Evolutionary conservation across 2,113 vertebrate species (phyloP).

Genomic region (Boleophthalmus pectinirostris): DNA sequence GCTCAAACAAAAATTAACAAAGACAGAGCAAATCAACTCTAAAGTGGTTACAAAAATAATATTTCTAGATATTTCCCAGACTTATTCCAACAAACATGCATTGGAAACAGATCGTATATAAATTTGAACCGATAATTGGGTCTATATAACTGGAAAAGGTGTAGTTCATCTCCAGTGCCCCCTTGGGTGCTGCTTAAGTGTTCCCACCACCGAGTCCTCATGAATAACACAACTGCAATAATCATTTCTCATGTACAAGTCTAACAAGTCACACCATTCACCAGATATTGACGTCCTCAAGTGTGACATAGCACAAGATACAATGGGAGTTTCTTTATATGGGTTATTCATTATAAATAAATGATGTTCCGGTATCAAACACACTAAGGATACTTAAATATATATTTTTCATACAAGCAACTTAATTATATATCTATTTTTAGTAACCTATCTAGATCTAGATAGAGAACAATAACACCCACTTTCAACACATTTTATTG

Average conservation of each 20-base stretch:
- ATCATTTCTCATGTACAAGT: neutral
- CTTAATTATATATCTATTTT: too few relatives aligned
- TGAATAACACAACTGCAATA: neutral
- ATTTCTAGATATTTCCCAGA: neutral
- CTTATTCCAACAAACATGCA: neutral
- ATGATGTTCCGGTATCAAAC: too few relatives aligned
- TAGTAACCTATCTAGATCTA: too few relatives aligned
- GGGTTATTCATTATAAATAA: neutral
- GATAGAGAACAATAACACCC: too few relatives aligned
- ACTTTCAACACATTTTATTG: too few relatives aligned
- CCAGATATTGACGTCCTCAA: neutral
- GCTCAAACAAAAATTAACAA: too few relatives aligned
- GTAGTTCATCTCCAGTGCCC: neutral
- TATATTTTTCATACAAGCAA: too few relatives aligned
- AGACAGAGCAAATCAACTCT: too few relatives aligned
- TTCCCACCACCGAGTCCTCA: neutral
- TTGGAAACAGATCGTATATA: neutral
- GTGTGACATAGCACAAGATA: neutral
- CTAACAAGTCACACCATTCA: neutral
- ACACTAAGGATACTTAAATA: too few relatives aligned
- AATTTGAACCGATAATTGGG: neutral
- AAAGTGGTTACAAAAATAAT: too few relatives aligned
- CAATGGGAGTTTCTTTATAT: neutral
- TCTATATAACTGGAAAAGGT: neutral
- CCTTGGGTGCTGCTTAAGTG: neutral